These are phyloP conservation scores for Cyphomyrmex costatus DNA, from an alignment of 1,140 invertebrate genomes.

Conservation along the genomic window DNA sequence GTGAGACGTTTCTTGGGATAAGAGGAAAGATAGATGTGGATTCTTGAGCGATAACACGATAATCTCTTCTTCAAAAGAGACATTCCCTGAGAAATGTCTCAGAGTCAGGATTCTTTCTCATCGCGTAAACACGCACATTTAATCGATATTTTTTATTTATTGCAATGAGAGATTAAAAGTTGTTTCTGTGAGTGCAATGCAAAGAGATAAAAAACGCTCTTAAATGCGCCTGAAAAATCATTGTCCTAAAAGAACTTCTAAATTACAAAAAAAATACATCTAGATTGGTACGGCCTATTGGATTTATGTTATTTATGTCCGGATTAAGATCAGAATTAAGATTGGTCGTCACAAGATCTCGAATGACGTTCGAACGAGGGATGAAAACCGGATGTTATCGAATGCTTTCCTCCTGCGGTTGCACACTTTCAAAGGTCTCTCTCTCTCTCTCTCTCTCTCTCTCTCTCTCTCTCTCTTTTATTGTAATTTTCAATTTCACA, in stretches of 20 bases:
- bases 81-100: background rate
- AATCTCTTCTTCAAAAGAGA: background rate
- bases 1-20: constrained; percentile 2
- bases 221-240: background rate
- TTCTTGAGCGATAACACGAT: background rate
- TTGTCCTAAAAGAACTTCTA: background rate
- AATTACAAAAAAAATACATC: background rate
- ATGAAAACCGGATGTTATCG: background rate
- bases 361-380: background rate
- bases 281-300: background rate
- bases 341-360: background rate
- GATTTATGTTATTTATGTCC: background rate
- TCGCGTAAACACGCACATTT: background rate
- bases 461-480: no score
- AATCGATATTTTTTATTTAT: constrained; percentile 5
- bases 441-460: no score
- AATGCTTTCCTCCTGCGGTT: background rate
- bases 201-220: background rate
- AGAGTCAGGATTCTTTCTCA: constrained; percentile 15
- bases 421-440: no score
- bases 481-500: no score
- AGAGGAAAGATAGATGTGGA: background rate
- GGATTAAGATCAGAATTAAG: constrained; percentile 28
- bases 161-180: constrained; percentile 4
- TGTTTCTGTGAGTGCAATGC: background rate